Conservation (phyloP, 2,113 vertebrate genomes). For the sheep (Ovis aries) region ARS-UI_Ramb_v3.0 NC_056070.1:71809501-71810000, state of each 20-base stretch:
- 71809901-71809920: not conserved
- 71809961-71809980: not conserved
- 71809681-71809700: not conserved
- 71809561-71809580: not conserved
- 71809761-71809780: not conserved
- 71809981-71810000: not conserved
- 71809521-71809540: rapidly evolving
- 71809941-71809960: not conserved
- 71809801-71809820: not conserved
- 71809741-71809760: not conserved
- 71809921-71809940: not conserved
- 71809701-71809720: not conserved
- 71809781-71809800: not conserved
- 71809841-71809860: not conserved
- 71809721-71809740: not conserved
- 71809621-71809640: not conserved
- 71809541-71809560: not conserved
- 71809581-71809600: not conserved
- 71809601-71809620: not conserved
- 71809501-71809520: not conserved
- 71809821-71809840: not conserved
- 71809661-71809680: not conserved
- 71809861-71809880: not conserved
- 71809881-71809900: not conserved
- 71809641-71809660: not conserved